These are phyloP conservation scores for Rynchops niger DNA, from an alignment of 2,113 vertebrate genomes.

Conservation along the genomic window DNA sequence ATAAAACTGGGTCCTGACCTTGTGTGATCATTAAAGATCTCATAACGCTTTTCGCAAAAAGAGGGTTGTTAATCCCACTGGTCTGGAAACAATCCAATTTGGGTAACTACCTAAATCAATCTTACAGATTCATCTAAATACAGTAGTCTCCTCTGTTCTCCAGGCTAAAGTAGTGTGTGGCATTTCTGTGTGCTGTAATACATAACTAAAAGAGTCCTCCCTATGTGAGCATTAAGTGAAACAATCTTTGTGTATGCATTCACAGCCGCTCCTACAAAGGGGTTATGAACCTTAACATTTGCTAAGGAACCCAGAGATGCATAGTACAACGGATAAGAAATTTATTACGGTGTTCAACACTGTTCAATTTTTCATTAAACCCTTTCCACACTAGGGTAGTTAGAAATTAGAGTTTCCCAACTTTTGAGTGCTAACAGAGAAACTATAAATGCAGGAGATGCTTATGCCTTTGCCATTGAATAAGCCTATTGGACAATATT, in stretches of 20 bases:
- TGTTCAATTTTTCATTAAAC: not conserved
- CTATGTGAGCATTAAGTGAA: not conserved
- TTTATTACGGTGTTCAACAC: accelerated
- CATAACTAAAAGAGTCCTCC: not conserved
- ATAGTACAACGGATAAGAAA: not conserved
- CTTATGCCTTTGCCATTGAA: not conserved
- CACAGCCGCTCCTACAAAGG: not conserved
- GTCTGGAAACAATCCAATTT: constrained; percentile 53
- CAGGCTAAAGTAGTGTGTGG: not conserved
- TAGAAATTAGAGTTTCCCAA: not conserved
- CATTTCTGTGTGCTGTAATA: not conserved
- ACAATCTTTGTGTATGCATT: not conserved
- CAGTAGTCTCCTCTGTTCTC: not conserved
- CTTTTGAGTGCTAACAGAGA: not conserved
- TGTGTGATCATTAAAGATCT: constrained; percentile 37
- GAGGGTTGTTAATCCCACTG: constrained; percentile 27
- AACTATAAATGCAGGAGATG: not conserved
- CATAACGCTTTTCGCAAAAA: constrained; percentile 27
- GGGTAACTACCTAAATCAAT: constrained; percentile 43
- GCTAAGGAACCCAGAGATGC: not conserved
- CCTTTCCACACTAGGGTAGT: not conserved
- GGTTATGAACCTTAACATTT: not conserved
- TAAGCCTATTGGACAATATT: not conserved
- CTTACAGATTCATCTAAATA: constrained; percentile 32
- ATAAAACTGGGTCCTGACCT: constrained; percentile 50